Percentiles rank a stretch among this genome's conserved stretches.
phyloP scores from a whole-genome alignment of 2,888 invertebrate genomes.

The Teleogryllus oceanicus region DNA sequence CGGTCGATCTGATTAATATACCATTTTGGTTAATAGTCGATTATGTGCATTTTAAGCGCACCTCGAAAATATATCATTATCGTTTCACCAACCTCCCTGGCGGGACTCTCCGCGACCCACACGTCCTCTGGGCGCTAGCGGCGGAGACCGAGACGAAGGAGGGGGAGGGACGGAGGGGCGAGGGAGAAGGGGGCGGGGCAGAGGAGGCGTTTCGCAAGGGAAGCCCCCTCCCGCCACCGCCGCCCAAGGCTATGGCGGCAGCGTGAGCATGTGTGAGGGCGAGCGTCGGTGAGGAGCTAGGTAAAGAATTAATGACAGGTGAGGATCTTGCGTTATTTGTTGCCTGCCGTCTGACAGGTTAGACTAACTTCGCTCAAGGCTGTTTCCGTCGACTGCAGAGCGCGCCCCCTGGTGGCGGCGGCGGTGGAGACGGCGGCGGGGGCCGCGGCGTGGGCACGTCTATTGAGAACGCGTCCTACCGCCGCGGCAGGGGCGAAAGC shows the following conservation, averaged over 20 bases:
- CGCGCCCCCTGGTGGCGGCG: too few relatives aligned
- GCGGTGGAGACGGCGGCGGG: too few relatives aligned
- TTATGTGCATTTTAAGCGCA: not conserved
- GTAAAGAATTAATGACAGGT: slow-evolving; percentile 18
- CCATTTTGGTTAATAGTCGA: not conserved
- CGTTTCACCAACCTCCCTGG: not conserved
- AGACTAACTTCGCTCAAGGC: not conserved
- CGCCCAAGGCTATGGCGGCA: not conserved
- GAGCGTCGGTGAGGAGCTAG: not conserved
- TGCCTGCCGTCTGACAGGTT: slow-evolving; percentile 2
- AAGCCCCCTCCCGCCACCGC: not conserved
- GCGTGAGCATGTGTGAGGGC: not conserved
- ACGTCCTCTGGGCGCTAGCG: too few relatives aligned
- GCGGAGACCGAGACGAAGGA: too few relatives aligned
- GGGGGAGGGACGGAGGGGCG: too few relatives aligned
- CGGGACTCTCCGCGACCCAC: not conserved
- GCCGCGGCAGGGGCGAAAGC: too few relatives aligned
- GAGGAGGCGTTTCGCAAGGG: too few relatives aligned
- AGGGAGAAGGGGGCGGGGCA: too few relatives aligned
- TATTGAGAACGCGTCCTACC: too few relatives aligned
- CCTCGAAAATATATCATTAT: not conserved
- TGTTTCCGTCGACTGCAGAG: too few relatives aligned
- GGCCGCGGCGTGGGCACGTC: too few relatives aligned
- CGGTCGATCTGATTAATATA: not conserved
- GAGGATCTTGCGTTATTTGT: slow-evolving; percentile 10